These are phyloP conservation scores for Scolopax mira DNA, from an alignment of 2,113 vertebrate genomes.

Conservation along the genomic window DNA sequence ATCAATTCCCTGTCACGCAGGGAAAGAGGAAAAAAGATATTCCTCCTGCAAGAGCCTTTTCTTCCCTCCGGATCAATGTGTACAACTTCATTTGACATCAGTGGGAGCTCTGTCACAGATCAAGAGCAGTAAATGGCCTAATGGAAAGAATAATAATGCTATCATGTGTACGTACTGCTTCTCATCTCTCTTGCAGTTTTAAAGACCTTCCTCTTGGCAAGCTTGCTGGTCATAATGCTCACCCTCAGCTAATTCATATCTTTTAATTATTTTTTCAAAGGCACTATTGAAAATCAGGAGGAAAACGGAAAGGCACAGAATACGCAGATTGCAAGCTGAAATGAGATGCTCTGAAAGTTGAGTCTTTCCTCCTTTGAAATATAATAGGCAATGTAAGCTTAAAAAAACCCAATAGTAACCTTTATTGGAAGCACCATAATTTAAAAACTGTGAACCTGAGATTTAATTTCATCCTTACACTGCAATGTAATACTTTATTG, in stretches of 20 bases:
- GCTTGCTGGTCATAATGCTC: background rate
- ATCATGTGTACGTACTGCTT: background rate
- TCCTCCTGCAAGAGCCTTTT: background rate
- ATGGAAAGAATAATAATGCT: constrained; percentile 34
- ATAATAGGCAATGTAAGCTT: background rate
- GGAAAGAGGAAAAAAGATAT: background rate
- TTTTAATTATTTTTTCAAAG: constrained; percentile 47
- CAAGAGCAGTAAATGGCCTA: constrained; percentile 35
- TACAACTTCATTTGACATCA: background rate
- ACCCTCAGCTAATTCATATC: background rate
- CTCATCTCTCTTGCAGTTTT: background rate
- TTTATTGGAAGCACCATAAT: background rate
- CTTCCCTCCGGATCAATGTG: background rate
- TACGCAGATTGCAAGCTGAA: background rate
- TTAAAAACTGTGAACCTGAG: background rate
- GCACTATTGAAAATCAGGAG: background rate
- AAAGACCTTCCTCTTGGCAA: background rate
- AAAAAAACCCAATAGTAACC: background rate
- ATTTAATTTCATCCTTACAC: constrained; percentile 3
- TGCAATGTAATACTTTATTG: background rate
- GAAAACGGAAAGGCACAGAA: background rate
- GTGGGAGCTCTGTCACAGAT: constrained; percentile 1
- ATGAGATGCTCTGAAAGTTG: background rate
- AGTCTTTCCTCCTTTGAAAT: background rate
- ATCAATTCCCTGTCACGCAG: background rate